Percentiles rank a stretch among this genome's conserved stretches.
These are phyloP conservation scores for Calameuta filiformis DNA, from an alignment of 2,888 invertebrate species.

Conservation along the genomic window DNA sequence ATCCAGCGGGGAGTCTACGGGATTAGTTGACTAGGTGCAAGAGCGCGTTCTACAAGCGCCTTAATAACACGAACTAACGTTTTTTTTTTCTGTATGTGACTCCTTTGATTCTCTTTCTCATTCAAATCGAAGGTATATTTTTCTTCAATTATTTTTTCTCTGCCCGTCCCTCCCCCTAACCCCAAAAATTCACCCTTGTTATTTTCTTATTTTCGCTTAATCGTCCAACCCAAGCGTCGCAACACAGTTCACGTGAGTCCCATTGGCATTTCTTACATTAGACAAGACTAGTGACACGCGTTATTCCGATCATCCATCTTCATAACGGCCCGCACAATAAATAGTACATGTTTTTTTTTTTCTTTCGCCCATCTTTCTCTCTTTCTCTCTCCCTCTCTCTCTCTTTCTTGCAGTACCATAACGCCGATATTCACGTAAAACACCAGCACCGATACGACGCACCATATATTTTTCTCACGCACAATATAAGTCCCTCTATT, in stretches of 20 bases:
- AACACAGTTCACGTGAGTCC: slow-evolving; percentile 50
- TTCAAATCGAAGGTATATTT: slow-evolving; percentile 3
- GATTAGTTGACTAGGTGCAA: slow-evolving; percentile 57
- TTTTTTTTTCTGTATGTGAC: slow-evolving; percentile 30
- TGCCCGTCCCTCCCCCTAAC: slow-evolving; percentile 15
- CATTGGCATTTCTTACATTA: background rate
- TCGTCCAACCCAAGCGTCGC: slow-evolving; percentile 40
- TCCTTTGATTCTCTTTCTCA: slow-evolving; percentile 25
- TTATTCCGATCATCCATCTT: background rate
- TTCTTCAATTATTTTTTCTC: slow-evolving; percentile 8
- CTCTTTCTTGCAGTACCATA: slow-evolving; percentile 2
- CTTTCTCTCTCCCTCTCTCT: background rate
- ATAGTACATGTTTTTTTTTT: background rate
- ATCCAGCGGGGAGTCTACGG: slow-evolving; percentile 58
- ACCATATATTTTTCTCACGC: background rate
- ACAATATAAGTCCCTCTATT: slow-evolving; percentile 30
- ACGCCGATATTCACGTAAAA: slow-evolving; percentile 14
- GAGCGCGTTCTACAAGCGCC: slow-evolving; percentile 61
- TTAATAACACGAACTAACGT: slow-evolving; percentile 41
- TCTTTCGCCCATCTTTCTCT: too few species aligned
- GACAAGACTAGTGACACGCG: background rate
- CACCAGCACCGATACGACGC: background rate
- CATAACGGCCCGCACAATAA: background rate
- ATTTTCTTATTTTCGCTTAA: slow-evolving; percentile 21
- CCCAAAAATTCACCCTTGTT: slow-evolving; percentile 13